Percentiles rank a stretch among this genome's conserved stretches.
These are phyloP conservation scores for Peromyscus polionotus DNA, from an alignment of 2,113 vertebrate species.

Conservation along the genomic window DNA sequence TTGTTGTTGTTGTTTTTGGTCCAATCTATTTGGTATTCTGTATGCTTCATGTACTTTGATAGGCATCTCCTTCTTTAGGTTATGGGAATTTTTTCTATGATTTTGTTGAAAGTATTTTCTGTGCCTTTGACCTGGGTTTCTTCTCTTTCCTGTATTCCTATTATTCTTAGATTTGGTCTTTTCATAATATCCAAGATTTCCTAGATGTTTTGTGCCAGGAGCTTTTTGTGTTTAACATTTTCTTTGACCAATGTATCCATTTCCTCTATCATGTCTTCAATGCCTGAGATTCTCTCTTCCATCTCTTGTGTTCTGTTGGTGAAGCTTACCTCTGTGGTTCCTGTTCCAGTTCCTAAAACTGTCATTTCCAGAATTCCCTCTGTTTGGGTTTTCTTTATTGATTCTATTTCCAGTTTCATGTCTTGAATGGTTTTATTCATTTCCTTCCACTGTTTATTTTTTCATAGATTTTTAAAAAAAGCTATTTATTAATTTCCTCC, in stretches of 20 bases:
- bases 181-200: too few relatives aligned
- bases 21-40: too few relatives aligned
- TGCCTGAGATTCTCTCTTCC: not conserved
- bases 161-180: too few relatives aligned
- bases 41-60: too few relatives aligned
- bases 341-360: not conserved
- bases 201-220: too few relatives aligned
- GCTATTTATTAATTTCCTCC: not conserved
- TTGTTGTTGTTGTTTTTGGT: too few relatives aligned
- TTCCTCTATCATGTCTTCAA: not conserved
- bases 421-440: not conserved
- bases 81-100: too few relatives aligned
- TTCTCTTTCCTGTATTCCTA: too few relatives aligned
- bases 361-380: not conserved
- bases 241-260: not conserved
- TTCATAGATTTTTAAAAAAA: not conserved
- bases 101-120: too few relatives aligned
- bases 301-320: not conserved
- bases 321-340: not conserved
- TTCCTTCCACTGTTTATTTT: not conserved
- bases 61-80: too few relatives aligned
- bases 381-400: not conserved
- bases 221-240: too few relatives aligned
- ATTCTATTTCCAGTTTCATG: not conserved
- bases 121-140: too few relatives aligned